phyloP scores from a whole-genome alignment of 2,113 vertebrate genomes.

The Chaetura pelagica region DNA sequence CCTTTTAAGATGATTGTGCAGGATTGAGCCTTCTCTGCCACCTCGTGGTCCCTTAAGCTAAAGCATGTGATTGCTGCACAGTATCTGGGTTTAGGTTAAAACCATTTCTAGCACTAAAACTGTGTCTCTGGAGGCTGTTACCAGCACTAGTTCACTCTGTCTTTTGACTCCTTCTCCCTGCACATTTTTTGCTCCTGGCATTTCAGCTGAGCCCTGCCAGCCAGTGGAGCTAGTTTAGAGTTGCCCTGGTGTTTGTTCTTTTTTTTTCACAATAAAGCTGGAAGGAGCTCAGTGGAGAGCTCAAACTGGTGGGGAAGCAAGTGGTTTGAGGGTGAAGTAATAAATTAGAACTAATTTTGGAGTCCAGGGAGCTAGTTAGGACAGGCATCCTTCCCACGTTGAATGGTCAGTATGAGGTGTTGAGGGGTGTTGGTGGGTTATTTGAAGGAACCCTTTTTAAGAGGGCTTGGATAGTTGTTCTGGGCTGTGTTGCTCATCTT shows the following conservation, averaged over 20 bases:
- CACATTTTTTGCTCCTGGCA: accelerated
- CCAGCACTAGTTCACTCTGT: accelerated
- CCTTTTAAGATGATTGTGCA: background rate
- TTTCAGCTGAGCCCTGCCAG: background rate
- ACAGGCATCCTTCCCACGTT: too few relatives aligned
- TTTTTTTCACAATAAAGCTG: background rate
- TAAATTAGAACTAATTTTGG: background rate
- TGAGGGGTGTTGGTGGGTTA: background rate
- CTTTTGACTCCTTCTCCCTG: background rate
- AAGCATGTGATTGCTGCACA: accelerated
- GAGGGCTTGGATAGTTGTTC: background rate
- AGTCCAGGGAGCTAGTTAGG: background rate
- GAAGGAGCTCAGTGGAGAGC: background rate
- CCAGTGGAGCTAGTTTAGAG: background rate
- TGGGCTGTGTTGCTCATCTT: background rate
- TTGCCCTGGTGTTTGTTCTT: background rate
- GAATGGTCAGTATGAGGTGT: too few relatives aligned
- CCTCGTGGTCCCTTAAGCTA: background rate
- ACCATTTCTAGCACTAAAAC: accelerated
- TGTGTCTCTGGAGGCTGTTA: background rate
- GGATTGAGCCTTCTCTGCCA: slow-evolving; percentile 13
- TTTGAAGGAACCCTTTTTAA: background rate
- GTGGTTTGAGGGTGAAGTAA: background rate
- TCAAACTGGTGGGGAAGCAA: background rate
- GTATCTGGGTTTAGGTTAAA: accelerated